Base-by-base conservation (phyloP, 2,113 vertebrate genomes). In the Brevimyrus niger region DNA sequence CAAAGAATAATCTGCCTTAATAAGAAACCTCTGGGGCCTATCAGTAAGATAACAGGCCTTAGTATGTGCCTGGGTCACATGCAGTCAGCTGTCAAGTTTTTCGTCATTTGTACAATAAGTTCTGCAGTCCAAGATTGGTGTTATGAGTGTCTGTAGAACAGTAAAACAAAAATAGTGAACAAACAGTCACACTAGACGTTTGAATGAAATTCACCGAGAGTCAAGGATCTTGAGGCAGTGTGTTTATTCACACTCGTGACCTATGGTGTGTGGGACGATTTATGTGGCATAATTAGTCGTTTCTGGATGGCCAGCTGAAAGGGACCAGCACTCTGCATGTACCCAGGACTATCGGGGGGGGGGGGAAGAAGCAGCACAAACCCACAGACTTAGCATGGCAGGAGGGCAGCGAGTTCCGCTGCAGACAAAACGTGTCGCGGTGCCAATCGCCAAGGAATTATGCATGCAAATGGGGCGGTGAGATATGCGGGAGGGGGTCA, bases 391-490 rank as follows among this genome's bases (percentile, higher is more conserved):
- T 46, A 44, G 23, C 44, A n/a, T 84, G 9, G 21, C 3, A n/a
- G 9, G 44, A 44, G 42, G 8, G 42, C 80, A 46, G 44, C 21
- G 0, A n/a, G 17, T 8, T 0, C 21, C 0, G 9, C 7, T 2
- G 2, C 80, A 10, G 10, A 46, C 3, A 5, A 89, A 90, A 94
- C 90, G 89, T 35, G 90, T 89, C 95, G 95, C 94, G 94, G 95
- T 93, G 94, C 95, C 96, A 95, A 96, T 96, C 91, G 80, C n/a
- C 73, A 95, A 96, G 93, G 94, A 96, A 97, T 95, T 95, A 89
- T 91, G 91, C 94, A 97, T 97, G 97, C 96, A 98, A 98, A 98
- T 97, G 92, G n/a, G 96, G 95, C 93, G 94, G 91, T 95, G 95
- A 95, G 93, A 96, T 96, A 97, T 97, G 97, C 96, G 96, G 93